phyloP scores from a whole-genome alignment of 2,888 invertebrate species.

The Himalopsyche anomala region DNA sequence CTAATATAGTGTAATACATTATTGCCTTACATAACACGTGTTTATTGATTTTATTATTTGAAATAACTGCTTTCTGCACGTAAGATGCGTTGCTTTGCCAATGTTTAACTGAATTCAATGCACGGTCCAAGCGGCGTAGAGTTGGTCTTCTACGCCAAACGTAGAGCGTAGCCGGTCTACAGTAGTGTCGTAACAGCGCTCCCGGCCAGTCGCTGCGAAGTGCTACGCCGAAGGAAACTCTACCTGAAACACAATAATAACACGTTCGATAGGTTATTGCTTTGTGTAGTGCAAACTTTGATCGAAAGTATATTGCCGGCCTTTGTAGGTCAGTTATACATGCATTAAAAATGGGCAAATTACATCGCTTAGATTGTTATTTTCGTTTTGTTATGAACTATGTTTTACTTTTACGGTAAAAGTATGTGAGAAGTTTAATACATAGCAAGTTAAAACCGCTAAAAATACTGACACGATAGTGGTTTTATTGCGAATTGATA shows the following conservation, averaged over 20 bases:
- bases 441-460: not conserved
- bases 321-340: slow-evolving; percentile 27
- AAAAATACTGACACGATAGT: not conserved
- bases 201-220: slow-evolving; percentile 31
- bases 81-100: not conserved
- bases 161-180: slow-evolving; percentile 30
- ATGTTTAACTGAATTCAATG: not conserved
- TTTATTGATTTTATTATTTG: no score
- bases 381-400: not conserved
- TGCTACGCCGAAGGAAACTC: not conserved
- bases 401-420: slow-evolving; percentile 20
- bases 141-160: slow-evolving; percentile 17
- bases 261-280: slow-evolving; percentile 16
- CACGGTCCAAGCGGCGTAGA: not conserved
- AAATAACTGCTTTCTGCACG: not conserved
- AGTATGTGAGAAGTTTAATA: slow-evolving; percentile 1
- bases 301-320: not conserved
- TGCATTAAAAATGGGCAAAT: slow-evolving; percentile 29
- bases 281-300: slow-evolving; percentile 18
- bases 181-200: slow-evolving; percentile 36
- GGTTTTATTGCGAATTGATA: not conserved
- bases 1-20: no score
- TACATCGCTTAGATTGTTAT: not conserved
- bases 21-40: no score
- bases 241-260: slow-evolving; percentile 22